Evolutionary conservation across 2,888 invertebrate species (phyloP).

Genomic region (Dicycla oo): DNA sequence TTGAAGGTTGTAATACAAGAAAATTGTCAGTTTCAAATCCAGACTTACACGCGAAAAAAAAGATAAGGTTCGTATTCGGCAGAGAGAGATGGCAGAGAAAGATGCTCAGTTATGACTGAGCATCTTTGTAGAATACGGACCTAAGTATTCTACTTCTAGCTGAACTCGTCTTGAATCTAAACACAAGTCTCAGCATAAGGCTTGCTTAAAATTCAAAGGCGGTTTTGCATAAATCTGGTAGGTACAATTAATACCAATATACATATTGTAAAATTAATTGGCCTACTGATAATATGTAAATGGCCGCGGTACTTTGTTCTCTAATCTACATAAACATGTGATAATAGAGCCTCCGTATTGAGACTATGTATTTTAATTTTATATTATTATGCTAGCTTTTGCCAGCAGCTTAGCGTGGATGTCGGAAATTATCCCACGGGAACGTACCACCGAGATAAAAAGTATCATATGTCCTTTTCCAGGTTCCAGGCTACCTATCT

Average conservation of each 20-base stretch:
- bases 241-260: slow-evolving; percentile 80
- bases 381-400: slow-evolving; percentile 30
- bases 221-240: slow-evolving; percentile 69
- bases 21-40: no score
- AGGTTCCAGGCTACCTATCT: no score
- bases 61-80: no score
- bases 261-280: slow-evolving; percentile 83
- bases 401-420: no score
- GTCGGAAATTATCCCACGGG: no score
- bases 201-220: slow-evolving; percentile 69
- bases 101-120: no score
- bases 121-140: neutral
- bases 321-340: slow-evolving; percentile 62
- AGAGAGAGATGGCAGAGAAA: no score
- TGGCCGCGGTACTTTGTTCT: slow-evolving; percentile 74
- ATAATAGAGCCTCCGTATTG: slow-evolving; percentile 48
- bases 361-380: slow-evolving; percentile 38
- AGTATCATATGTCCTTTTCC: no score
- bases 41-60: no score
- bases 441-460: no score
- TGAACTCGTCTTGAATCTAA: slow-evolving; percentile 19
- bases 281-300: slow-evolving; percentile 83
- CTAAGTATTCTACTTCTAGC: neutral
- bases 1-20: no score
- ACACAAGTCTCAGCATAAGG: slow-evolving; percentile 40